These are phyloP conservation scores for Eueremaeus valkanovi DNA, from an alignment of 2,888 invertebrate genomes.

Conservation along the genomic window DNA sequence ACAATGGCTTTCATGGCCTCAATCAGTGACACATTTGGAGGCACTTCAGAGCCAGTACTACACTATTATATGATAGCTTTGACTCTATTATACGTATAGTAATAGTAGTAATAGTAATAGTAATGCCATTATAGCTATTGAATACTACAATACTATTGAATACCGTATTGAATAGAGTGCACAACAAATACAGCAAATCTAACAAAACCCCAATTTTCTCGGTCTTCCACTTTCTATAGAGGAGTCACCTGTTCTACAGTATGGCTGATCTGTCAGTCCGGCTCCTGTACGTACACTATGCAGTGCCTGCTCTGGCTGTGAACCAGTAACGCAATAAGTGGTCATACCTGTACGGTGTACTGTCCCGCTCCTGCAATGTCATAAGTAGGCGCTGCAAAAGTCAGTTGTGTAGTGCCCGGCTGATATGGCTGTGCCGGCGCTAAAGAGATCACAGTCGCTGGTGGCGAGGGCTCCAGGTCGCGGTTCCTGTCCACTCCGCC, in stretches of 20 bases:
- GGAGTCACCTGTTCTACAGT: conserved; percentile 24
- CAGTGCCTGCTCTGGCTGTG: neutral
- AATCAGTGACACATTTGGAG: conserved; percentile 20
- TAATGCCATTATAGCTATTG: too few species aligned
- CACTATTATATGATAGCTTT: too few species aligned
- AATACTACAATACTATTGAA: too few species aligned
- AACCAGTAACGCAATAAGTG: neutral
- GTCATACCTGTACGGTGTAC: conserved; percentile 43
- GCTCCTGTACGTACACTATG: neutral
- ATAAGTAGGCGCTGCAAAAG: conserved; percentile 43
- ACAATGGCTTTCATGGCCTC: conserved; percentile 18
- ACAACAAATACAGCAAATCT: too few species aligned
- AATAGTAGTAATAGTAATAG: too few species aligned
- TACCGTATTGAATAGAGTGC: too few species aligned
- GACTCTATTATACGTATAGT: too few species aligned
- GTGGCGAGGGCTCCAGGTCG: conserved; percentile 42
- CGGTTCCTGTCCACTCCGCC: conserved; percentile 36
- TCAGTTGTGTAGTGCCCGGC: conserved; percentile 41
- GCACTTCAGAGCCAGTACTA: neutral
- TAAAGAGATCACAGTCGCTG: conserved; percentile 43
- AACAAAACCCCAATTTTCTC: conserved; percentile 23
- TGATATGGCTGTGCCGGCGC: conserved; percentile 44
- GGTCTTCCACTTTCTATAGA: conserved; percentile 30
- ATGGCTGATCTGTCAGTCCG: neutral
- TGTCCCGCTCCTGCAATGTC: conserved; percentile 40